phyloP scores from a whole-genome alignment of 2,888 invertebrate genomes.

The Eilema depressum region DNA sequence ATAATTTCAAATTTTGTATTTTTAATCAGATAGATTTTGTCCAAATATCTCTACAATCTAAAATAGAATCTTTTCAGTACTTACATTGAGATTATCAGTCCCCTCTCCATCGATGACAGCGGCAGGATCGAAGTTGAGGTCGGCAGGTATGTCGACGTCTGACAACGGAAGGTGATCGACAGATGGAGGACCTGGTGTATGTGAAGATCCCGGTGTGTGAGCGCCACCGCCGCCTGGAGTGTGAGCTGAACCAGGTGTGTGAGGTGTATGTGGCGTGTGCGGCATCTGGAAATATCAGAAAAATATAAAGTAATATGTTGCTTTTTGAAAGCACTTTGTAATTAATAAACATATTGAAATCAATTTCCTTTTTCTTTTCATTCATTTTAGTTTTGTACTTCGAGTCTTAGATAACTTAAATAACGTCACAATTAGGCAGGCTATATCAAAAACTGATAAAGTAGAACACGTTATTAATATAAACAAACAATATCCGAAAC shows the following conservation, averaged over 20 bases:
- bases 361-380: not conserved
- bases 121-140: conserved; percentile 97
- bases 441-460: not conserved
- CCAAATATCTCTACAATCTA: not conserved
- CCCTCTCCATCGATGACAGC: conserved; percentile 97
- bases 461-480: not conserved
- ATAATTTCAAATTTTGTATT: too few relatives aligned
- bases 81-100: conserved; percentile 96
- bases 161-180: conserved; percentile 90
- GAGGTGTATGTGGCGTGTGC: conserved; percentile 89
- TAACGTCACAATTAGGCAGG: not conserved
- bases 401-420: not conserved
- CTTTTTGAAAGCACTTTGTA: not conserved
- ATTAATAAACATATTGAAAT: not conserved
- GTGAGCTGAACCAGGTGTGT: conserved; percentile 94
- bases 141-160: conserved; percentile 94
- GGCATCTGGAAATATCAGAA: conserved; percentile 88
- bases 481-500: not conserved
- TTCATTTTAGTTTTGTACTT: not conserved
- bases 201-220: conserved; percentile 90
- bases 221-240: conserved; percentile 90
- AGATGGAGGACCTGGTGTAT: conserved; percentile 93
- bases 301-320: not conserved
- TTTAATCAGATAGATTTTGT: too few relatives aligned
- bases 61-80: conserved; percentile 66